Evolutionary conservation across 2,888 invertebrate genomes (phyloP).

Genomic region (Syrista parreyssii): DNA sequence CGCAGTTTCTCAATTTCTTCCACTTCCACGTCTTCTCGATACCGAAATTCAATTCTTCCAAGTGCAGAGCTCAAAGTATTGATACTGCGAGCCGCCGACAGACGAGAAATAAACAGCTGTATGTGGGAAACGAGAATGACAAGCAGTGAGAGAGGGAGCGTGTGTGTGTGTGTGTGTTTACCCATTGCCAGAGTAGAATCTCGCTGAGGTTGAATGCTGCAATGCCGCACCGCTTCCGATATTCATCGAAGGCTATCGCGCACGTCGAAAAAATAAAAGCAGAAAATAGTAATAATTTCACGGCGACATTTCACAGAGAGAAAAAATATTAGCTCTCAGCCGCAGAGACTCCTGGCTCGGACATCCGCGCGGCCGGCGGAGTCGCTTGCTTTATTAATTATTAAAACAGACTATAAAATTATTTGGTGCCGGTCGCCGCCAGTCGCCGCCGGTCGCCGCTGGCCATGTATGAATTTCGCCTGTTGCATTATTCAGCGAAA

Average conservation of each 20-base stretch:
- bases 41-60: too few relatives aligned
- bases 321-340: not conserved
- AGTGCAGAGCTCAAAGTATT: too few relatives aligned
- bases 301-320: not conserved
- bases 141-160: not conserved
- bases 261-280: not conserved
- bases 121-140: not conserved
- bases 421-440: conserved; percentile 33
- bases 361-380: not conserved
- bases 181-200: too few relatives aligned
- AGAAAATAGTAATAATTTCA: conserved; percentile 2
- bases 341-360: not conserved
- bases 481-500: conserved; percentile 50
- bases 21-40: too few relatives aligned
- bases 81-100: too few relatives aligned
- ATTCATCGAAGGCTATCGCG: not conserved
- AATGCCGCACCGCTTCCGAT: not conserved
- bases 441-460: conserved; percentile 15
- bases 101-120: too few relatives aligned
- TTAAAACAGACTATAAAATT: conserved; percentile 47
- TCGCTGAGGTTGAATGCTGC: too few relatives aligned
- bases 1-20: too few relatives aligned
- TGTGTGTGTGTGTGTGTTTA: conserved; percentile 16
- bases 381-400: conserved; percentile 39
- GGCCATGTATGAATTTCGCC: conserved; percentile 49